Evolutionary conservation across 2,113 vertebrate species (phyloP).

Genomic region (Peromyscus polionotus): DNA sequence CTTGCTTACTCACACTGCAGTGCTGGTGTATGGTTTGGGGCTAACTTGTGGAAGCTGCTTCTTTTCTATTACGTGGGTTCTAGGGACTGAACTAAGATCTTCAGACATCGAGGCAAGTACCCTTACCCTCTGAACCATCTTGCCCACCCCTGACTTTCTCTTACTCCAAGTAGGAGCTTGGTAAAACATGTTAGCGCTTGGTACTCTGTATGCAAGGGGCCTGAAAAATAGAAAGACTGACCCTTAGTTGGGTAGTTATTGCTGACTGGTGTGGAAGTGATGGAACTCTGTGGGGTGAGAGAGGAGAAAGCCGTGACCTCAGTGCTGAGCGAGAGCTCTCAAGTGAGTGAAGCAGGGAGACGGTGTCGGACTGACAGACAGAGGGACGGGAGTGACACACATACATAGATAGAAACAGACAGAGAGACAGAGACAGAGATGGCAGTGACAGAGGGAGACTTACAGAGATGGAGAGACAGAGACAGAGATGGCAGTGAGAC

Average conservation of each 20-base stretch:
- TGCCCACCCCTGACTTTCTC: fast-evolving
- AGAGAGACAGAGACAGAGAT: not conserved
- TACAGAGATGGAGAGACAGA: not conserved
- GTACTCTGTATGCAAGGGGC: conserved; percentile 26
- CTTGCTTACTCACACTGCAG: too few species aligned
- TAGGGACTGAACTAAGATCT: not conserved
- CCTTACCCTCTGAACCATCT: not conserved
- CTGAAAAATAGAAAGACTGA: conserved; percentile 52
- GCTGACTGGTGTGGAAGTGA: conserved; percentile 9
- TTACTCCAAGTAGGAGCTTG: not conserved
- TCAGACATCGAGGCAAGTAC: not conserved
- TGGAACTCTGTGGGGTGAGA: not conserved
- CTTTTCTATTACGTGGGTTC: not conserved
- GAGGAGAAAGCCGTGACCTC: not conserved
- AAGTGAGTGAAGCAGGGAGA: not conserved
- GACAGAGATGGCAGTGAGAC: not conserved
- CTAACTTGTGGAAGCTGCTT: too few species aligned
- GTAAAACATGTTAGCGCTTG: conserved; percentile 1
- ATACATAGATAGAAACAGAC: not conserved
- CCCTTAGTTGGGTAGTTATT: conserved; percentile 20
- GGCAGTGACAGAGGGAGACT: not conserved
- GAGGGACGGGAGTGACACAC: not conserved
- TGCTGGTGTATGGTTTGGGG: too few species aligned
- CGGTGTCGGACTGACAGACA: not conserved
- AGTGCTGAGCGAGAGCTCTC: not conserved